A percentile compares a stretch with the other conserved stretches of the same genome.
Evolutionary conservation across 30 jellyfish, hydroid and myxozoan species (phyloP).

Genomic region (Aurelia coerulea): DNA sequence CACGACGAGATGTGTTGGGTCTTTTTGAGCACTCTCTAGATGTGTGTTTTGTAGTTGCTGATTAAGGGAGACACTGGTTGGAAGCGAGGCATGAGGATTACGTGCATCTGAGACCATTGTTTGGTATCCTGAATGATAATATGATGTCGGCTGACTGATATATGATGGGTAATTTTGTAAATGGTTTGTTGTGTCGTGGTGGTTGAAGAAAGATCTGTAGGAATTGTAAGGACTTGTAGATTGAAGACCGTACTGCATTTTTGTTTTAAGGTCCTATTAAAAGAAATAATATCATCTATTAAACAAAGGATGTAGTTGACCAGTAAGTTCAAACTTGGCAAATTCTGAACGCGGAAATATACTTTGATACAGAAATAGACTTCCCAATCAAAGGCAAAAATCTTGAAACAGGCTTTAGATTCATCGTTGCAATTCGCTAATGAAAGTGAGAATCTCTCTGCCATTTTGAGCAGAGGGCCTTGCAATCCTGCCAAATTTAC

Average conservation of each 20-base stretch:
- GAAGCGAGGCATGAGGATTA: conserved; percentile 71
- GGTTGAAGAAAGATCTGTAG: conserved; percentile 64
- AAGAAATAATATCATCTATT: neutral
- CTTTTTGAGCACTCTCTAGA: conserved; percentile 47
- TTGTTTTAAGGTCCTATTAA: conserved; percentile 27
- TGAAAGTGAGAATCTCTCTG: too few relatives aligned
- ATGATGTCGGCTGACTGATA: conserved; percentile 74
- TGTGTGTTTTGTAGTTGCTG: conserved; percentile 49
- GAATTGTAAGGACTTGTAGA: conserved; percentile 66
- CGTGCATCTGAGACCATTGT: conserved; percentile 69
- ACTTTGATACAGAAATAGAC: too few relatives aligned
- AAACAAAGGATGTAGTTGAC: neutral
- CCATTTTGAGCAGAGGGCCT: too few relatives aligned
- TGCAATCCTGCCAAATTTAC: too few relatives aligned
- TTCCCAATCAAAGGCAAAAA: too few relatives aligned
- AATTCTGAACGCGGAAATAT: too few relatives aligned
- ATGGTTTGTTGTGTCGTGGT: conserved; percentile 59
- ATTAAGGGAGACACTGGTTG: conserved; percentile 49
- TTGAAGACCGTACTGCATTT: conserved; percentile 78
- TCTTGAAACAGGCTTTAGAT: too few relatives aligned
- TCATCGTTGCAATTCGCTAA: too few relatives aligned
- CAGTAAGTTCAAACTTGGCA: too few relatives aligned
- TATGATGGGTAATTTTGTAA: conserved; percentile 71
- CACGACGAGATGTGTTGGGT: conserved; percentile 53
- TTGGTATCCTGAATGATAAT: conserved; percentile 73